These are phyloP conservation scores for Hippocampus zosterae DNA, from an alignment of 2,113 vertebrate species.

Conservation along the genomic window DNA sequence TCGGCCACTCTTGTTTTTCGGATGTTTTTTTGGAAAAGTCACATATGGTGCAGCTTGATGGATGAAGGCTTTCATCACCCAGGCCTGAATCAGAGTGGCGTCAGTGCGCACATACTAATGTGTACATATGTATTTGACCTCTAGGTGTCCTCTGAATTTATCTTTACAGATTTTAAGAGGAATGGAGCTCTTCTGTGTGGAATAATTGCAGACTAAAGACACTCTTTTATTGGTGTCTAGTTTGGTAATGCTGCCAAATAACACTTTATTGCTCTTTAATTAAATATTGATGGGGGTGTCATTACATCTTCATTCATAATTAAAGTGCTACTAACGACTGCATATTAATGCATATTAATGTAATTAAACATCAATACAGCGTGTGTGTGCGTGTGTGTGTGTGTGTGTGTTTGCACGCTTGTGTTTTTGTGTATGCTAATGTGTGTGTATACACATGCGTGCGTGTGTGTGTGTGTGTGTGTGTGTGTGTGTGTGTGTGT, in stretches of 20 bases:
- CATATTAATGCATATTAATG: constrained; percentile 69
- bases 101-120: constrained; percentile 12
- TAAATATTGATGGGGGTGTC: constrained; percentile 77
- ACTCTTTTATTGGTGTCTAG: constrained; percentile 75
- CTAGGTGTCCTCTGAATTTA: constrained; percentile 49
- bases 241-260: constrained; percentile 80
- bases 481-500: constrained; percentile 18
- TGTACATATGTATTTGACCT: constrained; percentile 42
- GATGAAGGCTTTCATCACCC: constrained; percentile 22
- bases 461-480: constrained; percentile 16
- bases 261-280: constrained; percentile 81
- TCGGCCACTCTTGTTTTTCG: constrained; percentile 15
- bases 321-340: constrained; percentile 73
- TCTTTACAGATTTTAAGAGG: constrained; percentile 54
- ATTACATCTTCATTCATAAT: constrained; percentile 81
- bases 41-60: constrained; percentile 10
- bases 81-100: constrained; percentile 1
- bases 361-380: constrained; percentile 72
- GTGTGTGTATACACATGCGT: neutral
- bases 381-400: constrained; percentile 19
- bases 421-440: no score
- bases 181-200: constrained; percentile 44
- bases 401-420: no score
- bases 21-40: neutral
- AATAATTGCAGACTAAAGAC: constrained; percentile 64